phyloP scores from a whole-genome alignment of 2,888 invertebrate genomes.

The Latrodectus elegans region DNA sequence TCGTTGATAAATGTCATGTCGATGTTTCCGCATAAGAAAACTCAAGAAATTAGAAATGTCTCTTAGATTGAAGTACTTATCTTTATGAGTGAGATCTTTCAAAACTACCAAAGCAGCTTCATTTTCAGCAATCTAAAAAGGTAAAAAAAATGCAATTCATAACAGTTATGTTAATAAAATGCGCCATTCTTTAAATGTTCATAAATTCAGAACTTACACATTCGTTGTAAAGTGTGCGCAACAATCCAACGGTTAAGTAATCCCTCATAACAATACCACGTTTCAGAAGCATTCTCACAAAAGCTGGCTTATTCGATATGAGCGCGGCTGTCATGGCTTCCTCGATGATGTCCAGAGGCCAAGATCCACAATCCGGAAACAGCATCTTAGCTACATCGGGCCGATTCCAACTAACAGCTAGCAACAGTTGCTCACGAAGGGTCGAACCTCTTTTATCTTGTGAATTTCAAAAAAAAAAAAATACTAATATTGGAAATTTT shows the following conservation, averaged over 20 bases:
- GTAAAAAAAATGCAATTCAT: not conserved
- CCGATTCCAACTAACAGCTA: slow-evolving; percentile 75
- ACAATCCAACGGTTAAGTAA: slow-evolving; percentile 74
- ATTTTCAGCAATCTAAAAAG: slow-evolving; percentile 56
- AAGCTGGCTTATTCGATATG: slow-evolving; percentile 74
- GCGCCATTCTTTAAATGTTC: too few relatives aligned
- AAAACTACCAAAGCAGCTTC: slow-evolving; percentile 61
- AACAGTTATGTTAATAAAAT: too few relatives aligned
- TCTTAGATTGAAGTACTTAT: slow-evolving; percentile 49
- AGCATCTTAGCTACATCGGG: slow-evolving; percentile 74
- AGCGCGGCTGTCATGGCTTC: slow-evolving; percentile 74
- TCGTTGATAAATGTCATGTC: slow-evolving; percentile 59
- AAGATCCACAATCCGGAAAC: slow-evolving; percentile 73
- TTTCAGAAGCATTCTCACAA: slow-evolving; percentile 75
- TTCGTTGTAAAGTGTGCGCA: slow-evolving; percentile 74
- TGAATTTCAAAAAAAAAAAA: not conserved
- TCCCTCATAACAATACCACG: slow-evolving; percentile 75
- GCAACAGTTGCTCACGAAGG: slow-evolving; percentile 73
- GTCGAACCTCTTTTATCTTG: slow-evolving; percentile 55
- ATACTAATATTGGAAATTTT: too few relatives aligned
- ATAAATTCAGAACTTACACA: slow-evolving; percentile 56
- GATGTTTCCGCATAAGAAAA: slow-evolving; percentile 56
- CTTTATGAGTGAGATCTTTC: slow-evolving; percentile 62
- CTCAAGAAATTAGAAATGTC: slow-evolving; percentile 59
- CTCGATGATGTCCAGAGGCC: slow-evolving; percentile 73